These are phyloP conservation scores for Dipodomys merriami DNA, from an alignment of 2,113 vertebrate genomes.

Conservation along the genomic window DNA sequence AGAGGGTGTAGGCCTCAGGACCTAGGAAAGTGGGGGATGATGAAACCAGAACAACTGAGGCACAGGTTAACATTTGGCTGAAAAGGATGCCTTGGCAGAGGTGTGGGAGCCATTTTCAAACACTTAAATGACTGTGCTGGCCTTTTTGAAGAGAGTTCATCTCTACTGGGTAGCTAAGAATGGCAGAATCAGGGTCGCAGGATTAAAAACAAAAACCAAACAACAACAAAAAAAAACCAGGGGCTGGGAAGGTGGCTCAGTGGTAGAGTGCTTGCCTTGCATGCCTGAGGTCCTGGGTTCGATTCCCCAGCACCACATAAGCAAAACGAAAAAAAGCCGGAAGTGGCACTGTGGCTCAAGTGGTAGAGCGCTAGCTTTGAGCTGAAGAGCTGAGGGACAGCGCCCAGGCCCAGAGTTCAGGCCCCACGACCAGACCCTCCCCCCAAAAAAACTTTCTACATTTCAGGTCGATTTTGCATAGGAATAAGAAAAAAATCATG, in stretches of 20 bases:
- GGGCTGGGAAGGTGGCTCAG: too few relatives aligned
- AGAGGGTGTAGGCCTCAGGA: not conserved
- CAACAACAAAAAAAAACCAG: too few relatives aligned
- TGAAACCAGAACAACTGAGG: not conserved
- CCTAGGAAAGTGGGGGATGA: not conserved
- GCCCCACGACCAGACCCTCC: too few relatives aligned
- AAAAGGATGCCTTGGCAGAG: too few relatives aligned
- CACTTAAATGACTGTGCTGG: not conserved
- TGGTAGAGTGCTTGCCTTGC: too few relatives aligned
- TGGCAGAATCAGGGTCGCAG: not conserved
- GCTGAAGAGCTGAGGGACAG: too few relatives aligned
- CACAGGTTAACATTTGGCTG: not conserved
- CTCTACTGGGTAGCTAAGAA: not conserved
- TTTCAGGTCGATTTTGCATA: not conserved
- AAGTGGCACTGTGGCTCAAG: too few relatives aligned
- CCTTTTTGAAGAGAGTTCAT: not conserved
- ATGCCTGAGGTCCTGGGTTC: too few relatives aligned
- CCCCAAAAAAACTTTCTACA: not conserved
- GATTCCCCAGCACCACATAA: too few relatives aligned
- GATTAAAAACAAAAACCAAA: not conserved
- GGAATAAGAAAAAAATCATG: not conserved
- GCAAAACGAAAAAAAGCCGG: too few relatives aligned
- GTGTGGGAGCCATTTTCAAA: not conserved
- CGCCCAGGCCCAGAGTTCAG: too few relatives aligned
- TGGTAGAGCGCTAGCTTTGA: too few relatives aligned